Evolutionary conservation across 2,888 invertebrate species (phyloP).

Genomic region (Dermolepida albohirtum): DNA sequence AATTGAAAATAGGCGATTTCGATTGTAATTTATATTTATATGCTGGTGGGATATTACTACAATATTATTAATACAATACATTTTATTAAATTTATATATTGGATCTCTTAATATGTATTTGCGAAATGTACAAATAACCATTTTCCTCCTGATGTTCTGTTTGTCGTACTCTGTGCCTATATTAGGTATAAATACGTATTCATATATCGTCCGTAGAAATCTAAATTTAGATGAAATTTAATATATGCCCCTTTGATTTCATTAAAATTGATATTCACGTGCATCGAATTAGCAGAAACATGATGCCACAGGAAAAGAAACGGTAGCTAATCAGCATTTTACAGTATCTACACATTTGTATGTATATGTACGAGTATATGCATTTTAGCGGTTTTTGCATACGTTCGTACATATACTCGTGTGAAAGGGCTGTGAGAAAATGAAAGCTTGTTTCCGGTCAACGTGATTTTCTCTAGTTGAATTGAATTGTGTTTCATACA

Average conservation of each 20-base stretch:
- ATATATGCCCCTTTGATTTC: neutral
- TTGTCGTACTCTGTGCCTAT: neutral
- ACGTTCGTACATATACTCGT: neutral
- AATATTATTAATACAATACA: too few species aligned
- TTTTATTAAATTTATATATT: too few species aligned
- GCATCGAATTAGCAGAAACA: neutral
- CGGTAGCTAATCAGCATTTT: neutral
- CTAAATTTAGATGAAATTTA: neutral
- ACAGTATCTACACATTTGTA: too few species aligned
- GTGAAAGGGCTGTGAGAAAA: slow-evolving; percentile 4
- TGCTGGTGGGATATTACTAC: too few species aligned
- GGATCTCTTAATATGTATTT: too few species aligned
- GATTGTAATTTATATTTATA: too few species aligned
- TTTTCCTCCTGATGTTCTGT: neutral
- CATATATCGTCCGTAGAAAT: neutral
- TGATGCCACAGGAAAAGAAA: neutral
- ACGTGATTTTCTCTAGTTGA: neutral
- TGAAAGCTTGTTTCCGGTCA: slow-evolving; percentile 6
- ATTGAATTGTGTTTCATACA: neutral
- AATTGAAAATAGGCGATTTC: too few species aligned
- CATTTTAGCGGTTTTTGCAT: slow-evolving; percentile 4
- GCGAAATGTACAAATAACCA: too few species aligned
- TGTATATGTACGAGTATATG: slow-evolving; percentile 1
- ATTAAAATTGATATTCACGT: neutral
- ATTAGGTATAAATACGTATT: neutral